Percentiles rank a stretch among this genome's conserved stretches.
Evolutionary conservation across 1,140 invertebrate genomes (phyloP).

Genomic region (Zaprionus vittiger): DNA sequence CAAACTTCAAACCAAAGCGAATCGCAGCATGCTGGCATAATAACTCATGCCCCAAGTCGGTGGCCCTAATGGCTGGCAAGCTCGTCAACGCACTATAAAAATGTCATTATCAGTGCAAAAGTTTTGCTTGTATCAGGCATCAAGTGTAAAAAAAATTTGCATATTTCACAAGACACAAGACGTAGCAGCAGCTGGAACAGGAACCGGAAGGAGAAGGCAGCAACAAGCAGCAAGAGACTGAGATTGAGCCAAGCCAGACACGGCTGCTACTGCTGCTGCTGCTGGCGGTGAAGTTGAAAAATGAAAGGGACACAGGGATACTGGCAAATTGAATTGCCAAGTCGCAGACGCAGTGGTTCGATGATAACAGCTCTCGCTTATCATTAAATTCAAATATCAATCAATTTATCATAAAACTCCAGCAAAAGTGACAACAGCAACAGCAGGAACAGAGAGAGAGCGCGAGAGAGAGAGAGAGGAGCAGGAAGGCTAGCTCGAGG

Average conservation of each 20-base stretch:
- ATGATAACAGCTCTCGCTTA: conserved; percentile 50
- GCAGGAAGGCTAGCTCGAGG: not conserved
- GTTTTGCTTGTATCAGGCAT: conserved; percentile 67
- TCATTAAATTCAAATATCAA: conserved; percentile 83
- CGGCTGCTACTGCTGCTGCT: conserved; percentile 44
- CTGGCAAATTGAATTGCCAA: conserved; percentile 76
- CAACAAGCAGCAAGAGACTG: not conserved
- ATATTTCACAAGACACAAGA: conserved; percentile 64
- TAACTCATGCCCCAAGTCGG: conserved; percentile 34
- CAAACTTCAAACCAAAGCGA: not conserved
- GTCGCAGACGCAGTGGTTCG: conserved; percentile 25
- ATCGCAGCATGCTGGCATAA: conserved; percentile 12
- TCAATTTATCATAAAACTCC: conserved; percentile 77
- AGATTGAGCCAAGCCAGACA: conserved; percentile 10
- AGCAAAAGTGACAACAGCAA: conserved; percentile 36
- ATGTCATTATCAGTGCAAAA: conserved; percentile 81
- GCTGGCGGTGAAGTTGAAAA: conserved; percentile 78
- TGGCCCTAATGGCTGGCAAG: conserved; percentile 56
- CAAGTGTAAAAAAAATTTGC: conserved; percentile 71
- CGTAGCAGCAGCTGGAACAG: conserved; percentile 9
- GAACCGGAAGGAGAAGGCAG: not conserved
- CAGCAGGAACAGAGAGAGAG: not conserved
- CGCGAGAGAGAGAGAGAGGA: not conserved
- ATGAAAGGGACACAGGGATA: conserved; percentile 46
- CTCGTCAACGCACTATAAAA: conserved; percentile 82